Evolutionary conservation across 2,113 vertebrate genomes (phyloP), one percentile per base, ranked within the genome.

Genomic region (Istiophorus platypterus): DNA sequence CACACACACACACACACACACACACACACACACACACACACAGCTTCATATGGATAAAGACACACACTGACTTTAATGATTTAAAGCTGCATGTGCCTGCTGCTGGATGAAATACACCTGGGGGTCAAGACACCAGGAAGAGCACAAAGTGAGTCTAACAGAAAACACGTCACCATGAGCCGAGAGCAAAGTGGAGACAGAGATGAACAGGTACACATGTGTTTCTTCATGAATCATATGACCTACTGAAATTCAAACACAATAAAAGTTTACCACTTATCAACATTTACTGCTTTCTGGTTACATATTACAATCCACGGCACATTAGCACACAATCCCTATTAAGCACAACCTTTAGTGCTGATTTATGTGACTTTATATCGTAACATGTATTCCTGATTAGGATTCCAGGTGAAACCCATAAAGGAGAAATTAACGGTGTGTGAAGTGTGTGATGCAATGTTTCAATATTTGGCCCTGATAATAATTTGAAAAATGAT

Each of bases 41-140:
- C 45, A 26, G 42, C 24, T 12, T 66, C 18, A 51, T 29, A 27
- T 20, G 45, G 65, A 67, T 31, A 27, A 31, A 67, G 45, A 54
- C 56, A 72, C 26, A 17, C 39, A 72, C n/a, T 58, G 10, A 54
- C 73, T 51, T 14, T 67, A 77, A 81, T 88, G 81, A 87, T 85
- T 83, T 85, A 73, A 82, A 72, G 84, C 69, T 75, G 45, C 37
- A 71, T 80, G 64, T 78, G 59, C 76, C 78, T 57, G 51, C 74
- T 39, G 75, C 62, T 57, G 83, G 85, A 91, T 88, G 76, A 88
- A 89, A 90, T 81, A 86, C 89, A 88, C 67, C 81, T 37, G 67
- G 61, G 68, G 86, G 86, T 85, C 79, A 85, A 64, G 87, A 75
- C 76, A 59, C 64, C 74, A 66, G 78, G 77, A 84, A 52, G 76